Evolutionary conservation across 2,113 vertebrate genomes (phyloP).

Genomic region (Labeo catla): DNA sequence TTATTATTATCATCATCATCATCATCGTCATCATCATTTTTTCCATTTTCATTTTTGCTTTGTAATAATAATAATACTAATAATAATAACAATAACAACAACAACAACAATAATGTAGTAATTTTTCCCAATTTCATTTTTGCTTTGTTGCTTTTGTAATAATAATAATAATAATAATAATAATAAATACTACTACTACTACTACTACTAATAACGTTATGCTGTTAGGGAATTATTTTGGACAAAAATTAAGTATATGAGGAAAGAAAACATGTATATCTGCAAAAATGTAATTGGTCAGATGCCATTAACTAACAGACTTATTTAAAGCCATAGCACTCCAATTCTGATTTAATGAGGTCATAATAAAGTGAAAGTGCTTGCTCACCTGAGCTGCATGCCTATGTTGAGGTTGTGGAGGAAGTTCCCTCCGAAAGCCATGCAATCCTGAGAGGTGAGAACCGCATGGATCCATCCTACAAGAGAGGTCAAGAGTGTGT

Average conservation of each 20-base stretch:
- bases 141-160: not conserved
- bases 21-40: too few species aligned
- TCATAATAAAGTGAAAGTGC: too few species aligned
- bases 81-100: too few species aligned
- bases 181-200: too few species aligned
- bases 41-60: too few species aligned
- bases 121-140: not conserved
- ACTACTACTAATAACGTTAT: too few species aligned
- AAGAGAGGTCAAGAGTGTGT: conserved; percentile 61
- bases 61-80: too few species aligned
- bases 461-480: conserved; percentile 98
- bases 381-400: conserved; percentile 97
- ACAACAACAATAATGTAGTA: too few species aligned
- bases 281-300: not conserved
- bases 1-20: not conserved
- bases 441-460: conserved; percentile 99
- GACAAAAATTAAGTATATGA: not conserved
- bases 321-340: not conserved
- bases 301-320: not conserved
- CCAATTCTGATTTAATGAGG: not conserved
- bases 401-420: conserved; percentile 99
- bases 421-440: conserved; percentile 99
- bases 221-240: not conserved
- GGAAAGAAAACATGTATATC: not conserved
- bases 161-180: too few species aligned